These are phyloP conservation scores for Sternarchorhynchus goeldii DNA, from an alignment of 2,797 vertebrate genomes.

Conservation along the genomic window DNA sequence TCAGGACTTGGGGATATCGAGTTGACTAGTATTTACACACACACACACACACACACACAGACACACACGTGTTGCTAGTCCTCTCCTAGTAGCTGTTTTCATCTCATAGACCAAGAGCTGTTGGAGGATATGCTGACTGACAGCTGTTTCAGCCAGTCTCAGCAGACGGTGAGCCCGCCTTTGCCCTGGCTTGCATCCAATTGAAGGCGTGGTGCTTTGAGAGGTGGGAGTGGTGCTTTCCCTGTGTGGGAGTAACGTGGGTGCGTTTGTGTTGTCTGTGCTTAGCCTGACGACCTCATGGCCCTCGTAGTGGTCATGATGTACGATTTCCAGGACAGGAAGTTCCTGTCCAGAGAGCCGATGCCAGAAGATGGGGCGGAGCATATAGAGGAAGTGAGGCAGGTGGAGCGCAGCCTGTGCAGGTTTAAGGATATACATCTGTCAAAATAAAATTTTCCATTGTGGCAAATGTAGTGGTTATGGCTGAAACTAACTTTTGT, in stretches of 20 bases:
- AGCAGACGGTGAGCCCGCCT: constrained; percentile 81
- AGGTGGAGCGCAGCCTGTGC: constrained; percentile 78
- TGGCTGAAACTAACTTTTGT: background rate
- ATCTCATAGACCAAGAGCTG: constrained; percentile 83
- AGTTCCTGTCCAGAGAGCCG: constrained; percentile 75
- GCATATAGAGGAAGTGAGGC: constrained; percentile 78
- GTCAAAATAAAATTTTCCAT: background rate
- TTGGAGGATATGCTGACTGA: constrained; percentile 85
- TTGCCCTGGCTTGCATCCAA: background rate
- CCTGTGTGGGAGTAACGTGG: constrained; percentile 24
- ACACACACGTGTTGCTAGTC: no score
- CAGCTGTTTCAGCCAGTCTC: constrained; percentile 79
- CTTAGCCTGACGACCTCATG: constrained; percentile 81
- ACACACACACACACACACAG: no score
- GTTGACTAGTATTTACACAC: no score
- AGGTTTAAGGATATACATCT: constrained; percentile 70
- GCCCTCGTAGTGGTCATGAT: constrained; percentile 92
- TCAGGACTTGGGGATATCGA: no score
- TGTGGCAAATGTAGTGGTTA: background rate
- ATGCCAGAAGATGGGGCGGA: constrained; percentile 62
- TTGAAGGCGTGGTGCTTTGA: background rate
- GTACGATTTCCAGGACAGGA: constrained; percentile 87
- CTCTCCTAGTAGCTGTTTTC: no score
- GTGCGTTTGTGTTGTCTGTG: constrained; percentile 35
- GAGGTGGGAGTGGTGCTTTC: background rate